Evolutionary conservation across 2,888 invertebrate genomes (phyloP).

Genomic region (Neoitamus cyanurus): DNA sequence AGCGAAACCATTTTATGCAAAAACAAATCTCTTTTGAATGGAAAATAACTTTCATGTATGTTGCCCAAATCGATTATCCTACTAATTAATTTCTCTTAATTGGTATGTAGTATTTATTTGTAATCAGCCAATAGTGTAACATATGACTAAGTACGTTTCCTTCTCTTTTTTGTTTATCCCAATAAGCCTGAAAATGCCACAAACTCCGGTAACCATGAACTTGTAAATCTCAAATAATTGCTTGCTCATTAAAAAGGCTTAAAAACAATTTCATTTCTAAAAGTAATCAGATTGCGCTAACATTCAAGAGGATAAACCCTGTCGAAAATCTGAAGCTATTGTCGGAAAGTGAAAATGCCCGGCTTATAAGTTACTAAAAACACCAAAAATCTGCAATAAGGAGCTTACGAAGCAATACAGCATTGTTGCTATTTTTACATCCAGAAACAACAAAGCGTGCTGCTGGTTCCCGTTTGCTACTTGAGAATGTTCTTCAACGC

Average conservation of each 20-base stretch:
- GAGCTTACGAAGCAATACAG: background rate
- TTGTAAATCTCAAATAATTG: background rate
- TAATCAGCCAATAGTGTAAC: background rate
- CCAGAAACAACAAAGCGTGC: constrained; percentile 3
- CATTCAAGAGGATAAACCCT: background rate
- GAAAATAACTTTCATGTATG: background rate
- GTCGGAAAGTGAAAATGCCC: background rate
- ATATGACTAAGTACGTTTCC: too few relatives aligned
- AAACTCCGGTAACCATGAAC: background rate
- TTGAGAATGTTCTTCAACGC: constrained; percentile 11
- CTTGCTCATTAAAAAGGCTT: background rate
- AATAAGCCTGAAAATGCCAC: background rate
- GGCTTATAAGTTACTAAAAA: background rate
- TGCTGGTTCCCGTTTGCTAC: background rate
- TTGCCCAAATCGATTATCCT: background rate
- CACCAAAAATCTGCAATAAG: background rate
- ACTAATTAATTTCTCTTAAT: background rate
- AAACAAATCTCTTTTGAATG: background rate
- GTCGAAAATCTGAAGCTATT: background rate
- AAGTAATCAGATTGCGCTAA: background rate
- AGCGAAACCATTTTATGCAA: background rate
- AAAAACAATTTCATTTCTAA: background rate
- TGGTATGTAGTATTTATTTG: background rate
- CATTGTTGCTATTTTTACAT: constrained; percentile 31
- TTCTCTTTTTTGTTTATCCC: background rate